Base-by-base conservation (phyloP, 2,888 invertebrate species). In the Euzophera pinguis region DNA sequence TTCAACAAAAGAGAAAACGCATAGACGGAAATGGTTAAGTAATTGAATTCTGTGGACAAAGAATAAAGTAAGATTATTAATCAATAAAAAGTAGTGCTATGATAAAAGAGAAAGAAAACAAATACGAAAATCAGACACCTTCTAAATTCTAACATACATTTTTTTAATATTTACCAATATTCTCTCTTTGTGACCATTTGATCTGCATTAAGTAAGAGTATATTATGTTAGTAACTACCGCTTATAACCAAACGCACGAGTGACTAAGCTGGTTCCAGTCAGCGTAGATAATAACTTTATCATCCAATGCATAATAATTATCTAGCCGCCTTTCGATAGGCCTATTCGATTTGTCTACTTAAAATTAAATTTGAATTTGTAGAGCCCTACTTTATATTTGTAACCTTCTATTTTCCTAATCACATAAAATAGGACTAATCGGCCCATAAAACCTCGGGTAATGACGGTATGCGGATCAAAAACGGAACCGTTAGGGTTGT, bases 401-500 rank as follows among this genome's bases (percentile, higher is more conserved):
- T 43, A 54, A 22, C 51, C 58, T 55, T 56, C 54, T 22, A 42
- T 52, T 35, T 47, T 42, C 42, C 43, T 55, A 47, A 57, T 55
- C 49, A 57, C 43, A 51, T 29, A 38, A 50, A 50, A 39, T 27
- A 32, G 17, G 27, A 29, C 52, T 41, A 52, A 59, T 38, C 49
- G 53, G 53, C 54, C 54, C 54, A 50, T 54, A 53, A 55, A 59
- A 55, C 53, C 53, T 47, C 39, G 52, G 53, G 59, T 54, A 54
- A 57, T 54, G 54, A 54, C 34, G 53, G 55, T 54, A 55, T 57
- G 55, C 54, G 55, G 55, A 55, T 59, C 54, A 57, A 55, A 55
- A 53, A 53, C 47, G 17, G 32, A 32, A 10, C 8, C 9, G 8
- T 1, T 52, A 53, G 50, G 54, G 56, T 39, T 53, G 53, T 17